phyloP scores from a whole-genome alignment of 1,140 invertebrate genomes.

The Neelides sp. region DNA sequence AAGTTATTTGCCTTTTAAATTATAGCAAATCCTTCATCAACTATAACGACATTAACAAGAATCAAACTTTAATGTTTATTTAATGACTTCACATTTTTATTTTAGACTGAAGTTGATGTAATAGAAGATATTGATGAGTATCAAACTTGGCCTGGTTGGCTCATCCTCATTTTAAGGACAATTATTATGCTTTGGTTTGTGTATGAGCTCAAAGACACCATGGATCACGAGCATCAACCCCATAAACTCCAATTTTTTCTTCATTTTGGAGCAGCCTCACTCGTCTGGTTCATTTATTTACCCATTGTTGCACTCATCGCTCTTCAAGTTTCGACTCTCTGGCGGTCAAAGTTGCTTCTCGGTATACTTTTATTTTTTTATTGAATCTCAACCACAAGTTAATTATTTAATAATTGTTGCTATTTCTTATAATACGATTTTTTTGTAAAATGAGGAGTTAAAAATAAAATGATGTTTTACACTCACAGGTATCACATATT shows the following conservation, averaged over 20 bases:
- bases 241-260: conserved; percentile 82
- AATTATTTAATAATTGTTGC: conserved; percentile 7
- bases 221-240: conserved; percentile 76
- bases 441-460: conserved; percentile 3
- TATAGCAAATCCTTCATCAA: neutral
- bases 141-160: conserved; percentile 90
- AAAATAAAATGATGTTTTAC: conserved; percentile 1
- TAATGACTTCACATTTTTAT: conserved; percentile 18
- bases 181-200: conserved; percentile 92
- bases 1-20: neutral
- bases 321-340: conserved; percentile 80
- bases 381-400: conserved; percentile 2
- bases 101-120: conserved; percentile 84
- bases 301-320: conserved; percentile 87
- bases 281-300: conserved; percentile 97
- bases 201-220: conserved; percentile 77
- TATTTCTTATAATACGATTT: conserved; percentile 14
- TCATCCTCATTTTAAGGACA: conserved; percentile 72
- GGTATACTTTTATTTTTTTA: conserved; percentile 46
- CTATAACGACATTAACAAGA: neutral
- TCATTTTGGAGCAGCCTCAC: conserved; percentile 89
- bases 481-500: conserved; percentile 76
- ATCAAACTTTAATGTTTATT: neutral
- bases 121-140: conserved; percentile 94
- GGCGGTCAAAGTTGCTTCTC: conserved; percentile 86